Percentiles rank a stretch among this genome's conserved stretches.
These are phyloP conservation scores for Apamea crenata DNA, from an alignment of 2,888 invertebrate species.

Conservation along the genomic window DNA sequence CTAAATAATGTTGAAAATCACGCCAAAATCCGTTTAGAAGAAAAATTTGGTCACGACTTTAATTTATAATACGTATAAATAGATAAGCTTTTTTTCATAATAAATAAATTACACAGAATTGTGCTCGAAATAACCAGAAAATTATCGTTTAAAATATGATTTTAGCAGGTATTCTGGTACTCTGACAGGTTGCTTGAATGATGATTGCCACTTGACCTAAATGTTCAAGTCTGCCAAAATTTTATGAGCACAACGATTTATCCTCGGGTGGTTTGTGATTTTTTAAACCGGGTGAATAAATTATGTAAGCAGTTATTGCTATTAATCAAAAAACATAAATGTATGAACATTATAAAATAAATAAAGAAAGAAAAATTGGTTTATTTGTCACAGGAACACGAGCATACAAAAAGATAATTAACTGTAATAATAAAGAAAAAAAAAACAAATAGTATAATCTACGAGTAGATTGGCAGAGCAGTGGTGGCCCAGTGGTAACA, in stretches of 20 bases:
- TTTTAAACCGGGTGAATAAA: neutral
- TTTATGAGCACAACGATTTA: constrained; percentile 30
- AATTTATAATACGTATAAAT: neutral
- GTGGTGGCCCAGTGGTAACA: too few relatives aligned
- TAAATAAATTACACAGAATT: neutral
- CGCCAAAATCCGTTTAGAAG: neutral
- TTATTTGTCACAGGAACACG: neutral
- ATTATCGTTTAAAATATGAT: constrained; percentile 15
- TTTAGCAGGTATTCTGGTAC: constrained; percentile 17
- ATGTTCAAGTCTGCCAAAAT: constrained; percentile 27
- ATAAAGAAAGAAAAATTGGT: neutral
- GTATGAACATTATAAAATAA: neutral
- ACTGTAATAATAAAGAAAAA: neutral
- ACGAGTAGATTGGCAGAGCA: too few relatives aligned
- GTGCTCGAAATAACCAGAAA: neutral
- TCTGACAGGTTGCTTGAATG: constrained; percentile 26
- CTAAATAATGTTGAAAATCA: neutral
- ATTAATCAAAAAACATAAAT: neutral
- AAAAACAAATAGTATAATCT: neutral
- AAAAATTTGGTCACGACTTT: neutral
- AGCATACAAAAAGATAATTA: neutral
- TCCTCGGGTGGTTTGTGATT: neutral
- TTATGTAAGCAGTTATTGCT: neutral
- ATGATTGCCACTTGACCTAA: constrained; percentile 45
- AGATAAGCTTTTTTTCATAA: neutral